Percentiles rank a stretch among this genome's conserved stretches.
phyloP scores from a whole-genome alignment of 2,888 invertebrate species.

The Dusona sp. region DNA sequence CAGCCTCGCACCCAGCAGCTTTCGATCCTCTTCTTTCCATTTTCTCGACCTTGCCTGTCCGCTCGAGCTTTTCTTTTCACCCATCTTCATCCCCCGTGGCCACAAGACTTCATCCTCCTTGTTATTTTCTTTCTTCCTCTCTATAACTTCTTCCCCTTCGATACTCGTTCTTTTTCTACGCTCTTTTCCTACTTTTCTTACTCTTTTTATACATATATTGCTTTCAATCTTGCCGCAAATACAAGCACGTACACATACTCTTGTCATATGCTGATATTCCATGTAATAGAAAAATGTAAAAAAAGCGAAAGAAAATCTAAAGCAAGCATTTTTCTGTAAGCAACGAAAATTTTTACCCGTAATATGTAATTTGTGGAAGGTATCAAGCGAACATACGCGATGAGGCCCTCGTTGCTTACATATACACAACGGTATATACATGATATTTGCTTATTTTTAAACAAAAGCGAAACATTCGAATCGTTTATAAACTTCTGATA shows the following conservation, averaged over 20 bases:
- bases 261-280: not conserved
- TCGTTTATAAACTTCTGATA: too few species aligned
- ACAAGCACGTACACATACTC: not conserved
- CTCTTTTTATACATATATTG: not conserved
- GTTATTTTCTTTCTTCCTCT: conserved; percentile 22
- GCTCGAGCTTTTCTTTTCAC: conserved; percentile 42
- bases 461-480: not conserved
- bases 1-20: conserved; percentile 8
- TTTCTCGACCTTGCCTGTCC: conserved; percentile 38
- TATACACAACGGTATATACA: not conserved
- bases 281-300: not conserved
- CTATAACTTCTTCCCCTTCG: not conserved
- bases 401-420: not conserved
- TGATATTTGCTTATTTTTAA: not conserved
- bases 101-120: conserved; percentile 10
- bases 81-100: conserved; percentile 28
- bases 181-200: not conserved
- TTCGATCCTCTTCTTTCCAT: conserved; percentile 34
- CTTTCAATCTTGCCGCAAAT: not conserved
- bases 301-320: not conserved
- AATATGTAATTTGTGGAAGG: not conserved
- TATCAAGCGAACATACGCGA: not conserved
- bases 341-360: not conserved
- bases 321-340: not conserved
- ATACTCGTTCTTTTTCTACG: not conserved